These are phyloP conservation scores for Esox lucius DNA, from an alignment of 2,797 vertebrate genomes.

Conservation along the genomic window DNA sequence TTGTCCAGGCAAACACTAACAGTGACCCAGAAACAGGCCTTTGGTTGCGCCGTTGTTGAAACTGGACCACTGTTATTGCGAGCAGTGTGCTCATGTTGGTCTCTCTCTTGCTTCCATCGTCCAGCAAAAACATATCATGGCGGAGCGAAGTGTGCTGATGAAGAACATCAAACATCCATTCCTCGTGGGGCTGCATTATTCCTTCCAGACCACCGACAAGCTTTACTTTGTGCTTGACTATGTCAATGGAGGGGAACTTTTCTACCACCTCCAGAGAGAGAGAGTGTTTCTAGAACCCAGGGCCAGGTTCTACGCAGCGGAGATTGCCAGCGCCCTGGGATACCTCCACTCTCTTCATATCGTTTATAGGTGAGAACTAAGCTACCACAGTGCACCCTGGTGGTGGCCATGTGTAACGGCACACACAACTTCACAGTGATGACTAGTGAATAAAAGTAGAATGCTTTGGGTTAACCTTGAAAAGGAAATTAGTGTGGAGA, in stretches of 20 bases:
- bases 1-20: neutral
- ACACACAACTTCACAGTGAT: neutral
- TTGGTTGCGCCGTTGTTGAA: neutral
- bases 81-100: neutral
- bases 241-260: constrained; percentile 82
- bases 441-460: neutral
- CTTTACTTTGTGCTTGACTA: constrained; percentile 84
- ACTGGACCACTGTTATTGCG: neutral
- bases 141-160: constrained; percentile 81
- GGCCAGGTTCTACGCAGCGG: constrained; percentile 79
- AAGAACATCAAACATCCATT: constrained; percentile 84
- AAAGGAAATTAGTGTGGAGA: too few relatives aligned
- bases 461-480: neutral
- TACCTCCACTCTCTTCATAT: constrained; percentile 82
- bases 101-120: neutral
- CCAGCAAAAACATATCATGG: constrained; percentile 86
- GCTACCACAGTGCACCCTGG: constrained; percentile 32
- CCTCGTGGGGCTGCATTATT: constrained; percentile 82
- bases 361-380: constrained; percentile 74
- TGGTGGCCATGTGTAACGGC: constrained; percentile 31
- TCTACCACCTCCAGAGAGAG: constrained; percentile 83
- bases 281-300: constrained; percentile 79
- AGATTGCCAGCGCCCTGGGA: constrained; percentile 80
- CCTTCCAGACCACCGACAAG: constrained; percentile 83
- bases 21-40: too few relatives aligned